These are phyloP conservation scores for Gallinago undulata DNA, from an alignment of 2,113 vertebrate species.

Conservation along the genomic window DNA sequence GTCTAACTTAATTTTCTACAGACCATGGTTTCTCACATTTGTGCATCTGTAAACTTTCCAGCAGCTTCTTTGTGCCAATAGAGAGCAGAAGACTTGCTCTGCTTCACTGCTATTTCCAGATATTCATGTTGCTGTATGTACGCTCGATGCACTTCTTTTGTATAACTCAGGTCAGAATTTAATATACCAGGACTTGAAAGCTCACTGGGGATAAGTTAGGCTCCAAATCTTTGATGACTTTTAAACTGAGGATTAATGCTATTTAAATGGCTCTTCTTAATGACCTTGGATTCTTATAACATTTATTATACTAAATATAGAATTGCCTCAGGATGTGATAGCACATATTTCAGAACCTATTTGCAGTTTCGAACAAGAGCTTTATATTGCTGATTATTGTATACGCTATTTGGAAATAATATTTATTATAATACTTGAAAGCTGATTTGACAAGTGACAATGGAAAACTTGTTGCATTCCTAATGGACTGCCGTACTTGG, in stretches of 20 bases:
- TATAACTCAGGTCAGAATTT: conserved; percentile 45
- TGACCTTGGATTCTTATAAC: background rate
- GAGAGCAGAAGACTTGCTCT: conserved; percentile 57
- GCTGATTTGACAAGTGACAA: background rate
- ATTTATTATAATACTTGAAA: background rate
- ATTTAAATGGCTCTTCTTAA: conserved; percentile 39
- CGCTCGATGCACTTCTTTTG: background rate
- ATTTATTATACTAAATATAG: conserved; percentile 46
- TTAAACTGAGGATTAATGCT: conserved; percentile 25
- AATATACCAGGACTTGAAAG: conserved; percentile 9
- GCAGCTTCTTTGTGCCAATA: conserved; percentile 58
- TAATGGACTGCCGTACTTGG: background rate
- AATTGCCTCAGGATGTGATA: background rate
- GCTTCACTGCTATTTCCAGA: conserved; percentile 67
- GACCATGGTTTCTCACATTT: conserved; percentile 57
- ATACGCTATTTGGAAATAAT: background rate
- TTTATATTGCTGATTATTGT: background rate
- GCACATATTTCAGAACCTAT: background rate
- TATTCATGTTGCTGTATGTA: conserved; percentile 58
- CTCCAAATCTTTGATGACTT: conserved; percentile 24
- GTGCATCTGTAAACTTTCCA: conserved; percentile 72
- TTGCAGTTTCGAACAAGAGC: background rate
- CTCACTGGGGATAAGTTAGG: background rate
- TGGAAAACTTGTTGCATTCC: background rate
- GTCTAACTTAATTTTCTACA: conserved; percentile 71